These are phyloP conservation scores for Gymnobelideus leadbeateri DNA, from an alignment of 2,113 vertebrate genomes.

Conservation along the genomic window DNA sequence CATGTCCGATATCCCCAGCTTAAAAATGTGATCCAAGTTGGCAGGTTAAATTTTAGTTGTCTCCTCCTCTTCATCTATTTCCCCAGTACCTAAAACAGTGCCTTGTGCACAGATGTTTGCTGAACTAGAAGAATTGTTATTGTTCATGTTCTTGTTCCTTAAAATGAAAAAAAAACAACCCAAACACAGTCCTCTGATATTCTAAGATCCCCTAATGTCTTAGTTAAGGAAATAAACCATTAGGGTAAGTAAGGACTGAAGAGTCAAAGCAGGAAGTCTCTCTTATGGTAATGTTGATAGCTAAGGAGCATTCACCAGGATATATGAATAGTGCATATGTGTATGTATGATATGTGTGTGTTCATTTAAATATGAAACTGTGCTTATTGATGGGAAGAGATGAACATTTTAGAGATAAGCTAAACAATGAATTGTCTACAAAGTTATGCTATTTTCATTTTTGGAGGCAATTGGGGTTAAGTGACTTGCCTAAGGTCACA, in stretches of 20 bases:
- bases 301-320: not conserved
- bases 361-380: not conserved
- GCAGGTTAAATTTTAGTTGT: not conserved
- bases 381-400: not conserved
- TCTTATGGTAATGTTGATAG: slow-evolving; percentile 17
- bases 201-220: not conserved
- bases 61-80: not conserved
- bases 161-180: not conserved
- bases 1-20: not conserved
- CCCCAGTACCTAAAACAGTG: not conserved
- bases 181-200: not conserved
- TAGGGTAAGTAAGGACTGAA: slow-evolving; percentile 6
- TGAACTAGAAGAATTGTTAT: not conserved
- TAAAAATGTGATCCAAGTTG: not conserved
- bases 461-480: not conserved
- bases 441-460: slow-evolving; percentile 15
- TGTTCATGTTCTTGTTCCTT: not conserved
- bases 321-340: not conserved
- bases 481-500: no score
- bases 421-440: not conserved
- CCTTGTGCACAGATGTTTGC: not conserved
- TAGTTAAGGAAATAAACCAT: not conserved
- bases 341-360: not conserved
- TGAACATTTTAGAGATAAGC: not conserved
- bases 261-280: slow-evolving; percentile 3